Conservation (phyloP, 92 coral and sea anemone species). For the Porites rus region DNA sequence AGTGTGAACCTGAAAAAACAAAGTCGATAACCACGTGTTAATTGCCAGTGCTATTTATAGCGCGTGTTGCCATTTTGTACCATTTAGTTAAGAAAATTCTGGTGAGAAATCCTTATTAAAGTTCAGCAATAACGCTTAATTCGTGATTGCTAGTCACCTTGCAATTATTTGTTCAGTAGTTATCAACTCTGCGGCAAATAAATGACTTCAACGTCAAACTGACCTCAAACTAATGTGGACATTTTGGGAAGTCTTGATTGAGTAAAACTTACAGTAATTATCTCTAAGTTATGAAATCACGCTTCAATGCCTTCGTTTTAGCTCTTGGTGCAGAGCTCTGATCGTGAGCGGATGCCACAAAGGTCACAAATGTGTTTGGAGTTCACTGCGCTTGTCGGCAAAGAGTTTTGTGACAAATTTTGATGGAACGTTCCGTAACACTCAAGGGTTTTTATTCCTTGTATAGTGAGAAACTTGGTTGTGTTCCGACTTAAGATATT, state of each 20-base stretch:
- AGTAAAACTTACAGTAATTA: background rate
- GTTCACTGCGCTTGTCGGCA: conserved; percentile 6
- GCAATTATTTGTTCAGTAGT: conserved; percentile 20
- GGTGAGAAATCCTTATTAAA: background rate
- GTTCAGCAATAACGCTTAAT: conserved; percentile 12
- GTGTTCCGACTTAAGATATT: conserved; percentile 1
- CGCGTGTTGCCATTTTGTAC: conserved; percentile 26
- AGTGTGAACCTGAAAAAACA: conserved; percentile 9
- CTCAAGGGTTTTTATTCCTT: background rate
- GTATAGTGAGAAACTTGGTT: background rate
- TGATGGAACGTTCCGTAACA: background rate
- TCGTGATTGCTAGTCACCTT: conserved; percentile 12
- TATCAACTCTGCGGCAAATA: conserved; percentile 2
- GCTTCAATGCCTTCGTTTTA: conserved; percentile 6
- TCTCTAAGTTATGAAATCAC: background rate
- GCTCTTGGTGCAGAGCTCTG: conserved; percentile 3
- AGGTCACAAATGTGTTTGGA: background rate
- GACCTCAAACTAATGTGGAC: conserved; percentile 1
- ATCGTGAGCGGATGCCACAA: background rate
- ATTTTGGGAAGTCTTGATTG: conserved; percentile 14
- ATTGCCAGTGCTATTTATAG: background rate
- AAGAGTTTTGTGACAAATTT: background rate
- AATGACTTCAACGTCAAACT: background rate
- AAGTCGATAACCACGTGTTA: conserved; percentile 20
- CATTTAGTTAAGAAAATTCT: background rate